These are phyloP conservation scores for Eurystomus glaucurus DNA, from an alignment of 2,797 vertebrate genomes.

Conservation along the genomic window DNA sequence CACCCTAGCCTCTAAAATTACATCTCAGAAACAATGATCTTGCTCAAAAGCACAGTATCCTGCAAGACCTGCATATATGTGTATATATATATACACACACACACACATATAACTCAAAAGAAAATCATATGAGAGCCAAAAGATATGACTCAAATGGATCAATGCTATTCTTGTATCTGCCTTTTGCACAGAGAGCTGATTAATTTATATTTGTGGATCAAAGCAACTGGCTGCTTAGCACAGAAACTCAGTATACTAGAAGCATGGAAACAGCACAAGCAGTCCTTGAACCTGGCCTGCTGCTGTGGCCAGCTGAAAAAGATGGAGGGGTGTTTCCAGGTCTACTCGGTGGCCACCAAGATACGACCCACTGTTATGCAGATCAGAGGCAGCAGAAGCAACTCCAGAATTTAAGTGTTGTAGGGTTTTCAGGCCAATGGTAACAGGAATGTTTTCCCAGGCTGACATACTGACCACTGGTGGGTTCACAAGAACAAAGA, in stretches of 20 bases:
- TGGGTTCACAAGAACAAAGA: not conserved
- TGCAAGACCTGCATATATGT: accelerated
- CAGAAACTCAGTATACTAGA: not conserved
- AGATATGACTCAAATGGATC: not conserved
- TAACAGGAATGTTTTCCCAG: not conserved
- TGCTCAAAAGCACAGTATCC: not conserved
- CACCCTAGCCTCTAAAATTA: not conserved
- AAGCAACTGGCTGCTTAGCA: not conserved
- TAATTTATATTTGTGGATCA: constrained; percentile 6
- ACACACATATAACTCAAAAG: not conserved
- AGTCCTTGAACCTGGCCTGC: not conserved
- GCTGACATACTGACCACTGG: not conserved
- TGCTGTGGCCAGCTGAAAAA: not conserved
- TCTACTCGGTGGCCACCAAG: not conserved
- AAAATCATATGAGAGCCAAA: not conserved
- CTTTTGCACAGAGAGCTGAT: not conserved
- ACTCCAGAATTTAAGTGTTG: not conserved
- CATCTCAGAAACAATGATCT: not conserved
- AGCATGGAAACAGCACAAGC: not conserved
- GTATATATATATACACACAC: accelerated
- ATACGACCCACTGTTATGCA: accelerated
- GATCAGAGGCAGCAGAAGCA: not conserved
- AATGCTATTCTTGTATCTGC: not conserved
- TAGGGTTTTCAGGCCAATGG: not conserved
- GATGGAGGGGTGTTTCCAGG: not conserved